A percentile compares a stretch with the other conserved stretches of the same genome.
Conservation (phyloP, 2,797 vertebrate genomes). For the Sus cebifrons region DNA sequence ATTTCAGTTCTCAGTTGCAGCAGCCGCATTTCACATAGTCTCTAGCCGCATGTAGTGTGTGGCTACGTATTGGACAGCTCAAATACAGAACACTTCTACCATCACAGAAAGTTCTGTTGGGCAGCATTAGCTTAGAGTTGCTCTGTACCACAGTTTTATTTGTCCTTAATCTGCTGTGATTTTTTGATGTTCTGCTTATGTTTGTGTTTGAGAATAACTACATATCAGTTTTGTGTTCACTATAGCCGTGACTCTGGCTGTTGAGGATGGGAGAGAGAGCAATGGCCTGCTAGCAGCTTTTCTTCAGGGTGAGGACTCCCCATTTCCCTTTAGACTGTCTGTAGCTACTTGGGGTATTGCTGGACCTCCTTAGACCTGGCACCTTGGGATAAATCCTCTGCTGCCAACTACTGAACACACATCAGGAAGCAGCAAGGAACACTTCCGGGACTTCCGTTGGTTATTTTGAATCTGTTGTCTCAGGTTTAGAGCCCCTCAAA, state of each 20-base stretch:
- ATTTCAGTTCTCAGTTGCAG: slow-evolving; percentile 12
- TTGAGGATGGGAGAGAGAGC: not conserved
- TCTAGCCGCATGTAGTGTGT: not conserved
- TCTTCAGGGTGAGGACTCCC: not conserved
- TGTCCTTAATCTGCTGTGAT: not conserved
- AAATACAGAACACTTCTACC: not conserved
- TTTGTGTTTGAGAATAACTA: not conserved
- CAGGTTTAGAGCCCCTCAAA: not conserved
- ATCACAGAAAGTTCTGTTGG: not conserved
- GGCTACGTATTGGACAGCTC: not conserved
- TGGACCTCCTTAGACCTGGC: not conserved
- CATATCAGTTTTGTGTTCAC: not conserved
- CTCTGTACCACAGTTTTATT: not conserved
- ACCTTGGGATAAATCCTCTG: not conserved
- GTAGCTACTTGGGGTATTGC: not conserved
- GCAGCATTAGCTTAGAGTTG: not conserved
- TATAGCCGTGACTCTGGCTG: not conserved
- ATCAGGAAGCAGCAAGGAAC: not conserved
- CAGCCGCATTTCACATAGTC: not conserved
- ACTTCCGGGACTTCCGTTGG: not conserved
- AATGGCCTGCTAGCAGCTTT: not conserved
- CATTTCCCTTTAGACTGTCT: not conserved
- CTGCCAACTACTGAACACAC: not conserved
- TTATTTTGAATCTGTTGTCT: not conserved
- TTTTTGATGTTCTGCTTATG: not conserved